Evolutionary conservation across 2,888 invertebrate genomes (phyloP).

Genomic region (Platycheirus rosarum): DNA sequence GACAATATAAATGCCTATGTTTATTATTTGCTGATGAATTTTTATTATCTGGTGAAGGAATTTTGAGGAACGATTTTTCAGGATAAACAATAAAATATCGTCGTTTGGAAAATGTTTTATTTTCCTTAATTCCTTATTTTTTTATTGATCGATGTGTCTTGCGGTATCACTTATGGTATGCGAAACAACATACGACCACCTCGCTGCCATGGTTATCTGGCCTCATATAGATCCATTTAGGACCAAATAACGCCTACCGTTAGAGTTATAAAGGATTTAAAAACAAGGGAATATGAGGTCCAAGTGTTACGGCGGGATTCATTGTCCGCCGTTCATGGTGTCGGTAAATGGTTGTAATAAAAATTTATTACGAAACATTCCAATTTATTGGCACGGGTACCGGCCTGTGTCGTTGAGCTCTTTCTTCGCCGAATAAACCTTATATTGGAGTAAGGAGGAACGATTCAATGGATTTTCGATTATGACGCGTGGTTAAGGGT

Average conservation of each 20-base stretch:
- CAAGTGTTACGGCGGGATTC: slow-evolving; percentile 36
- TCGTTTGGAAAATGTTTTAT: slow-evolving; percentile 50
- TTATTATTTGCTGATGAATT: slow-evolving; percentile 80
- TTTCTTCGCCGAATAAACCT: not conserved
- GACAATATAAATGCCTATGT: slow-evolving; percentile 80
- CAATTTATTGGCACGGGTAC: slow-evolving; percentile 80
- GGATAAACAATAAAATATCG: slow-evolving; percentile 40
- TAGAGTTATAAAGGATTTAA: slow-evolving; percentile 18
- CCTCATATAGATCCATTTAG: not conserved
- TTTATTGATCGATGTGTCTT: slow-evolving; percentile 62
- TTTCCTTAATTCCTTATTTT: slow-evolving; percentile 58
- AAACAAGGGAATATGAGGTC: not conserved
- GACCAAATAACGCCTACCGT: slow-evolving; percentile 6
- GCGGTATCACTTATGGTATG: slow-evolving; percentile 23
- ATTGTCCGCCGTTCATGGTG: slow-evolving; percentile 63
- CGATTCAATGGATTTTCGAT: slow-evolving; percentile 70
- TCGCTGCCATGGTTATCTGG: not conserved
- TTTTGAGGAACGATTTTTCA: not conserved
- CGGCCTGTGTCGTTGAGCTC: slow-evolving; percentile 17
- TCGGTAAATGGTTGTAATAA: slow-evolving; percentile 77
- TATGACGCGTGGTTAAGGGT: slow-evolving; percentile 66
- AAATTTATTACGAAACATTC: slow-evolving; percentile 81
- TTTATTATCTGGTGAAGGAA: slow-evolving; percentile 50
- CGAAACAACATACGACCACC: not conserved
- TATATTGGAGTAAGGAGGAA: slow-evolving; percentile 21